phyloP scores from a whole-genome alignment of 1,140 invertebrate genomes.

The Lucilia sericata region DNA sequence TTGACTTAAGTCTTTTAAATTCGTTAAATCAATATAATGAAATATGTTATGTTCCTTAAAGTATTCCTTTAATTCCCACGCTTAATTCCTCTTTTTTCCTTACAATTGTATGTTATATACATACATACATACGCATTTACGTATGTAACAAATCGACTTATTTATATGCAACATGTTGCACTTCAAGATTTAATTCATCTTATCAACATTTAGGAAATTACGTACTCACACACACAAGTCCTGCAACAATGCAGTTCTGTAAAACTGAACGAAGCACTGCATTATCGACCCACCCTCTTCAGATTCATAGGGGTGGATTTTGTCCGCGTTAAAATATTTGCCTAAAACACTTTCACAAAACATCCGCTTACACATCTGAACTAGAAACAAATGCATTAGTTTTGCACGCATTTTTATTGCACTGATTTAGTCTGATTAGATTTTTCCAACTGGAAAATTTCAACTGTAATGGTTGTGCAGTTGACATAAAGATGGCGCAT shows the following conservation, averaged over 20 bases:
- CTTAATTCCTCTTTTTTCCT: no score
- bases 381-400: background rate
- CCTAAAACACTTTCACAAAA: background rate
- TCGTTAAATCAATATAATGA: no score
- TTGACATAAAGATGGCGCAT: constrained; percentile 23
- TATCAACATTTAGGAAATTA: no score
- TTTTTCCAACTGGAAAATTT: background rate
- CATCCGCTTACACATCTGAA: background rate
- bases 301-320: background rate
- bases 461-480: background rate
- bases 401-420: constrained; percentile 7
- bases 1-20: no score
- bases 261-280: constrained; percentile 12
- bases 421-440: background rate
- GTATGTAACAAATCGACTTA: no score
- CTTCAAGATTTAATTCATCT: no score
- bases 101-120: no score
- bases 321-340: background rate
- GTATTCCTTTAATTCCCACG: no score
- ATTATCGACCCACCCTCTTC: background rate
- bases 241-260: background rate
- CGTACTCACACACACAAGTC: background rate
- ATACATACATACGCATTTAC: no score
- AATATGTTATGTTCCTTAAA: no score
- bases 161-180: no score